Evolutionary conservation across 2,888 invertebrate species (phyloP).

Genomic region (Leptinotarsa juncta): DNA sequence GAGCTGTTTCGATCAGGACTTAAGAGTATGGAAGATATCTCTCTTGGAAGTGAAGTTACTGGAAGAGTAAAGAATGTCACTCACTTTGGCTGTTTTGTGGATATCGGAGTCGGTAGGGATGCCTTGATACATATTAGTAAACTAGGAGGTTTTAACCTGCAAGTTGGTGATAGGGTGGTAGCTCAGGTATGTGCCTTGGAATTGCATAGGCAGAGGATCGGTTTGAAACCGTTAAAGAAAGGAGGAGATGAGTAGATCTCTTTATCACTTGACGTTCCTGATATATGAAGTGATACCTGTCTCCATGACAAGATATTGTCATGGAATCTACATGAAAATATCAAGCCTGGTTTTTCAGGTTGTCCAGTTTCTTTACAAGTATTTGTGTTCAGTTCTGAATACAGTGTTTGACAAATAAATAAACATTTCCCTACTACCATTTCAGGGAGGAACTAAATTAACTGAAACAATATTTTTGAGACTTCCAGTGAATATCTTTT

Average conservation of each 20-base stretch:
- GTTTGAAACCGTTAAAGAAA: constrained; percentile 50
- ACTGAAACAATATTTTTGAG: too few species aligned
- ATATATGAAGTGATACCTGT: too few species aligned
- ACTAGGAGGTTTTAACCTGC: constrained; percentile 69
- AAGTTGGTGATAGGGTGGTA: constrained; percentile 77
- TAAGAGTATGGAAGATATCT: constrained; percentile 76
- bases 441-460: too few species aligned
- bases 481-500: too few species aligned
- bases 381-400: too few species aligned
- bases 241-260: neutral
- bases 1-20: constrained; percentile 83
- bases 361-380: too few species aligned
- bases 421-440: too few species aligned
- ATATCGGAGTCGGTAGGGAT: constrained; percentile 80
- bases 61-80: constrained; percentile 89
- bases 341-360: too few species aligned
- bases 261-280: neutral
- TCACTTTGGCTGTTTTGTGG: constrained; percentile 92
- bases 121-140: constrained; percentile 78
- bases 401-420: too few species aligned
- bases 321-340: too few species aligned
- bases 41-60: constrained; percentile 72
- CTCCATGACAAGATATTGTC: too few species aligned
- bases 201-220: constrained; percentile 69
- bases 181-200: constrained; percentile 74